Evolutionary conservation across 1,140 invertebrate species (phyloP).

Genomic region (Drosophila aff.): DNA sequence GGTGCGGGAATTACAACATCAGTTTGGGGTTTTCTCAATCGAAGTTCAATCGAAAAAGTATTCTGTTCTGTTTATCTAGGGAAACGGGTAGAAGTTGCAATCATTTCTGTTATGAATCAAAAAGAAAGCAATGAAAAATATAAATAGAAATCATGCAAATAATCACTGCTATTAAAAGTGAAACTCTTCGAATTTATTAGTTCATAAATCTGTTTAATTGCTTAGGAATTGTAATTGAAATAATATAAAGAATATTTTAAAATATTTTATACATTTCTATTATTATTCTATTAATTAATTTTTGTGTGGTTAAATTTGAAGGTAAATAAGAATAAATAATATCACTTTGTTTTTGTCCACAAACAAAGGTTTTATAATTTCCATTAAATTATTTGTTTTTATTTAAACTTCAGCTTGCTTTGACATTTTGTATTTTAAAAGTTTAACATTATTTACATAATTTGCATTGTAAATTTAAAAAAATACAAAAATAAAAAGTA

Average conservation of each 20-base stretch:
- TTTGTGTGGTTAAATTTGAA: neutral
- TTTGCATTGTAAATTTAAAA: neutral
- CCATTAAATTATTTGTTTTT: neutral
- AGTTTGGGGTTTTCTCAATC: neutral
- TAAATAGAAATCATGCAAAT: neutral
- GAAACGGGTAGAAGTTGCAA: neutral
- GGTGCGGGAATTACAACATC: conserved; percentile 2
- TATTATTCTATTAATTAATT: neutral
- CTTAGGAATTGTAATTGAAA: neutral
- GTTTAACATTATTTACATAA: neutral
- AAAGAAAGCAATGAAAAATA: neutral
- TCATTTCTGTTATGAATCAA: neutral
- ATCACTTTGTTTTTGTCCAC: too few relatives aligned
- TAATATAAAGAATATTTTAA: neutral
- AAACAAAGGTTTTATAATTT: neutral
- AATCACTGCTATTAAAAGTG: neutral
- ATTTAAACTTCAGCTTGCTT: neutral
- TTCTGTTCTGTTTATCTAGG: neutral
- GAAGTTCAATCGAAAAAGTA: neutral
- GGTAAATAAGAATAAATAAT: neutral
- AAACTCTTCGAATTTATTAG: neutral
- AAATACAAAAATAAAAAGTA: too few relatives aligned
- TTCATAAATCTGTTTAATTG: neutral
- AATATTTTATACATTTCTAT: neutral
- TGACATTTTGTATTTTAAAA: neutral